Conservation (phyloP, 2,113 vertebrate species). For the human region DNA sequence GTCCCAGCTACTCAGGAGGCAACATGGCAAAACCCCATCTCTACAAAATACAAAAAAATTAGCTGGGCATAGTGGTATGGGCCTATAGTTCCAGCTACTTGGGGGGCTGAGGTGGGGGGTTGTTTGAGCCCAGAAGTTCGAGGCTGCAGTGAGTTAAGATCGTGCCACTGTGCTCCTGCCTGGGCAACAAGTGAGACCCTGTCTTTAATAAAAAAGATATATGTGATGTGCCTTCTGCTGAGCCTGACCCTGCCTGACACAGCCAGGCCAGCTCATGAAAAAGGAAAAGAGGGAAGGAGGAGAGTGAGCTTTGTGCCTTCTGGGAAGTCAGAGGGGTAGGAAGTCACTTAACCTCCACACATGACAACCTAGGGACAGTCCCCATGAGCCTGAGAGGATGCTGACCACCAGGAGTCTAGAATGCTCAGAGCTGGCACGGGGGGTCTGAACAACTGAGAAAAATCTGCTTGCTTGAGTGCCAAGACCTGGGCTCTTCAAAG, state of each 20-base stretch:
- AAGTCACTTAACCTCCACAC: accelerated
- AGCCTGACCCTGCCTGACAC: not conserved
- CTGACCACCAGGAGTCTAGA: not conserved
- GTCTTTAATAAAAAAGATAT: not conserved
- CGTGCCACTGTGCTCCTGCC: not conserved
- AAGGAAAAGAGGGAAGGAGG: not conserved
- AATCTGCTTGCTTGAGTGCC: not conserved
- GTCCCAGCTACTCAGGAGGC: too few species aligned
- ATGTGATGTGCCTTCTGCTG: not conserved
- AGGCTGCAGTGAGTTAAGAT: not conserved
- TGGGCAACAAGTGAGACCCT: not conserved
- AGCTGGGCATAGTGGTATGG: too few species aligned
- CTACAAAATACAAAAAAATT: too few species aligned
- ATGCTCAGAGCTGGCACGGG: not conserved
- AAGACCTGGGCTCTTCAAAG: conserved; percentile 54
- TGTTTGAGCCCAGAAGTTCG: not conserved
- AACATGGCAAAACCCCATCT: too few species aligned
- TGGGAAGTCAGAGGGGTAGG: not conserved
- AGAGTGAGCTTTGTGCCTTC: not conserved
- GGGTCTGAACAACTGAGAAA: not conserved
- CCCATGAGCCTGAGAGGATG: not conserved
- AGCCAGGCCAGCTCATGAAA: not conserved
- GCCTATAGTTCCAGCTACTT: not conserved
- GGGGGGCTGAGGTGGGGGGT: not conserved
- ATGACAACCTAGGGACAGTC: not conserved